A percentile compares a stretch with the other conserved stretches of the same genome.
phyloP scores from a whole-genome alignment of 2,888 invertebrate species.

The Eupsilia transversa region DNA sequence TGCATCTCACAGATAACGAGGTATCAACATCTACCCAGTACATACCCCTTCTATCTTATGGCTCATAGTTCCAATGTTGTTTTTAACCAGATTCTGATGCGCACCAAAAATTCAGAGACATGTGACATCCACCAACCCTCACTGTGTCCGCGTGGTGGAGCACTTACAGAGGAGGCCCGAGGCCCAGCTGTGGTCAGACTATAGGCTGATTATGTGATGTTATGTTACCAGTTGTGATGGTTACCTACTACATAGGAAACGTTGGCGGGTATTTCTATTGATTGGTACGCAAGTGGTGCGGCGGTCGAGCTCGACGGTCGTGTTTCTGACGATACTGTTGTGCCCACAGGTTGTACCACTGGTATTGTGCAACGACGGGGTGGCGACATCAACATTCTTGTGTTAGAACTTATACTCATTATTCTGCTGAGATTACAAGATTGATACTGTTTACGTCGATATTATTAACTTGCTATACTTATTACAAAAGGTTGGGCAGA shows the following conservation, averaged over 20 bases:
- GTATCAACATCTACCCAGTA: neutral
- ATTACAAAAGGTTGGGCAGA: no score
- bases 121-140: neutral
- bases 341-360: no score
- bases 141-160: neutral
- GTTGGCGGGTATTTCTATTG: neutral
- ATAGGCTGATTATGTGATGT: neutral
- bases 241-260: no score
- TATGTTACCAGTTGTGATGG: neutral
- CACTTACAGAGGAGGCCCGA: neutral
- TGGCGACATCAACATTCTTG: constrained; percentile 12
- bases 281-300: neutral
- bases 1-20: constrained; percentile 26
- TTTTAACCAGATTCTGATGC: neutral
- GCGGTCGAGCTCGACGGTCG: no score
- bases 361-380: constrained; percentile 1
- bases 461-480: neutral
- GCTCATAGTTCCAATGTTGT: neutral
- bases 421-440: constrained; percentile 18
- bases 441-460: constrained; percentile 2
- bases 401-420: constrained; percentile 5
- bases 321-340: neutral
- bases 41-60: neutral
- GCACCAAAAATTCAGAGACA: neutral
- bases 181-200: neutral